Percentiles rank a stretch among this genome's conserved stretches.
These are phyloP conservation scores for Microctonus brassicae DNA, from an alignment of 2,888 invertebrate species.

Conservation along the genomic window DNA sequence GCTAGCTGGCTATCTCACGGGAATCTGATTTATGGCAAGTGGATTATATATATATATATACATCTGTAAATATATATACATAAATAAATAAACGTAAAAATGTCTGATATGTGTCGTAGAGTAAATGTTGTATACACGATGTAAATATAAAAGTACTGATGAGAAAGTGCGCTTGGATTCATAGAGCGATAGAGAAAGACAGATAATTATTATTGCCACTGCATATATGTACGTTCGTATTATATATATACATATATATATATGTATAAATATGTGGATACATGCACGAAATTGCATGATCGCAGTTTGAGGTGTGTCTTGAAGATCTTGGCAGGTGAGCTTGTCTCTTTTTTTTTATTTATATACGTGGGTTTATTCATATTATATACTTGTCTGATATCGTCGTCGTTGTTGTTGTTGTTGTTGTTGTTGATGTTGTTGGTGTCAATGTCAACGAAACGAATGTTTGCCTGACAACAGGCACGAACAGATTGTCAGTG, in stretches of 20 bases:
- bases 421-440: constrained; percentile 49
- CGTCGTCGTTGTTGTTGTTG: constrained; percentile 45
- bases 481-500: constrained; percentile 46
- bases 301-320: background rate
- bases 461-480: constrained; percentile 43
- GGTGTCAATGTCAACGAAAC: constrained; percentile 49
- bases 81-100: background rate
- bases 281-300: too few relatives aligned
- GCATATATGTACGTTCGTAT: background rate
- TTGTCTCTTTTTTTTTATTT: background rate
- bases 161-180: constrained; percentile 15
- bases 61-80: background rate
- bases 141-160: constrained; percentile 18
- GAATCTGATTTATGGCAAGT: constrained; percentile 69
- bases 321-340: constrained; percentile 12
- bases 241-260: background rate
- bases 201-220: background rate
- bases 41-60: constrained; percentile 43
- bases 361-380: background rate
- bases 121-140: background rate
- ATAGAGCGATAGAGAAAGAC: background rate
- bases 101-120: constrained; percentile 1
- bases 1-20: constrained; percentile 66
- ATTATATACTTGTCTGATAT: background rate
- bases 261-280: background rate